Conservation (phyloP, 1,140 invertebrate genomes). For the Hycleus cichorii region DNA sequence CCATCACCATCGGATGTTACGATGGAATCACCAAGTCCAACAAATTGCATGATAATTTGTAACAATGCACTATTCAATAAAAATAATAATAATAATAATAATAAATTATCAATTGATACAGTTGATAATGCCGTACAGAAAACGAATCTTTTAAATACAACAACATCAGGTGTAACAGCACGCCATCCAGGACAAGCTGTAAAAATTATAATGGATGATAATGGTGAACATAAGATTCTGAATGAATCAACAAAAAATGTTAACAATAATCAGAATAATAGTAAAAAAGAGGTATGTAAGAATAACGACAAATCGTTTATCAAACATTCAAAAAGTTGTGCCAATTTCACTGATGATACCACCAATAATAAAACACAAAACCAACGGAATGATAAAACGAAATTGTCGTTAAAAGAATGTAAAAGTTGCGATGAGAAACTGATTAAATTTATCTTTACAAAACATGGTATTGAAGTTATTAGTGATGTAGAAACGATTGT, state of each 20-base stretch:
- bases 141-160: constrained; percentile 31
- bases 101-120: constrained; percentile 30
- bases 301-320: constrained; percentile 22
- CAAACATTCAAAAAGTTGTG: constrained; percentile 36
- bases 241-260: constrained; percentile 5
- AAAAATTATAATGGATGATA: constrained; percentile 46
- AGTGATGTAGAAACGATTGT: constrained; percentile 67
- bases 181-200: constrained; percentile 47
- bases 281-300: constrained; percentile 40
- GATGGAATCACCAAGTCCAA: constrained; percentile 48
- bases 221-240: constrained; percentile 41
- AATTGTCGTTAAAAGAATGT: constrained; percentile 35
- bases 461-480: constrained; percentile 66
- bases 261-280: neutral
- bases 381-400: constrained; percentile 24
- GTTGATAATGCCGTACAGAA: constrained; percentile 35
- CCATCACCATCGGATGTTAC: constrained; percentile 48
- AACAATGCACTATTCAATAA: constrained; percentile 42
- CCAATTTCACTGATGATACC: constrained; percentile 35
- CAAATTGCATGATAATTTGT: constrained; percentile 43
- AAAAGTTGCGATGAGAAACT: constrained; percentile 56
- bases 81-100: constrained; percentile 5
- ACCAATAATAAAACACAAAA: constrained; percentile 1
- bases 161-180: neutral
- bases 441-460: constrained; percentile 61